Percentiles rank a stretch among this genome's conserved stretches.
Conservation (phyloP, 2,113 vertebrate species). For the Pycnonotus jocosus region DNA sequence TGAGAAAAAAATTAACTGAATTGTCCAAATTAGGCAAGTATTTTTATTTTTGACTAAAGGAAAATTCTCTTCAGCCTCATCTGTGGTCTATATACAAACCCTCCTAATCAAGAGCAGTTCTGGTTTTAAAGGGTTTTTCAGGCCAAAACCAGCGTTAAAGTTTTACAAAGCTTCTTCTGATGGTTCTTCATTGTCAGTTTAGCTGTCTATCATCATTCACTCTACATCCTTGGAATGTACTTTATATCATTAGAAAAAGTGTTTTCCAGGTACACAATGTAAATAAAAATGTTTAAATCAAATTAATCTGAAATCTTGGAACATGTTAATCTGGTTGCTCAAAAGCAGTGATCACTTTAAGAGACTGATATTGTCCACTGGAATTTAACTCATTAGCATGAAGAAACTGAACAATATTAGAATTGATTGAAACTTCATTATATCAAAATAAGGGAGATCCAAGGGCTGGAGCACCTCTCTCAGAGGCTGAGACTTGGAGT, state of each 20-base stretch:
- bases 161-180: neutral
- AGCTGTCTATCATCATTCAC: neutral
- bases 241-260: neutral
- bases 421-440: neutral
- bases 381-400: neutral
- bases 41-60: neutral
- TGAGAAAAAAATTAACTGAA: neutral
- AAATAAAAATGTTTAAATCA: neutral
- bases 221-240: neutral
- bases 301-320: neutral
- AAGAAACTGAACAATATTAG: neutral
- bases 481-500: neutral
- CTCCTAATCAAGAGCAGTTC: neutral
- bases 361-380: neutral
- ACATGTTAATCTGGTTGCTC: neutral
- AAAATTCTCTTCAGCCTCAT: neutral
- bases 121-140: neutral
- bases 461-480: neutral
- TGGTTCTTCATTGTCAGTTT: neutral
- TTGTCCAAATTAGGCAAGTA: neutral
- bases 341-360: neutral
- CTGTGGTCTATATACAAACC: neutral
- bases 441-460: neutral
- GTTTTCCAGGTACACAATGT: neutral
- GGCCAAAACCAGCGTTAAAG: neutral